These are phyloP conservation scores for Drosophila tanythrix DNA, from an alignment of 2,888 invertebrate species.

Conservation along the genomic window DNA sequence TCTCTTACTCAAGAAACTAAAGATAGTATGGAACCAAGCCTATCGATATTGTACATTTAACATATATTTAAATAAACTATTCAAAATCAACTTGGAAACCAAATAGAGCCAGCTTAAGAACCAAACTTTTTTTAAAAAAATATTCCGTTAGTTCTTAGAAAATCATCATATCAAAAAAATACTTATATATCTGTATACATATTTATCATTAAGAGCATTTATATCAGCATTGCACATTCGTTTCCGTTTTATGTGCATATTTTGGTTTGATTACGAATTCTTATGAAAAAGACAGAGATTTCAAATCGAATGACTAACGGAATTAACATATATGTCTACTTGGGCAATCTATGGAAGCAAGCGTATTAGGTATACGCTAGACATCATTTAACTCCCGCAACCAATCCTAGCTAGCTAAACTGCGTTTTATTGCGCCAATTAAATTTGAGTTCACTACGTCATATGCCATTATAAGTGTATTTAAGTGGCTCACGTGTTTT, in stretches of 20 bases:
- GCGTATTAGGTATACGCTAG: background rate
- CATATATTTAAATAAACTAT: background rate
- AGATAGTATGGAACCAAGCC: background rate
- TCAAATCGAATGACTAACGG: background rate
- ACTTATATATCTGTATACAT: background rate
- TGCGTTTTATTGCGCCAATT: conserved; percentile 19
- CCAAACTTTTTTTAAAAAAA: background rate
- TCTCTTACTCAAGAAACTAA: background rate
- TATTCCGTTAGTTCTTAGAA: conserved; percentile 1
- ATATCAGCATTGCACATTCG: conserved; percentile 7
- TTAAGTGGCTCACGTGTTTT: conserved; percentile 16
- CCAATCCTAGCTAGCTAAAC: conserved; percentile 4
- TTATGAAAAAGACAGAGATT: background rate
- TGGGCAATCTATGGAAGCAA: background rate
- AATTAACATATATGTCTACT: background rate
- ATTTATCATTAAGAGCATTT: background rate
- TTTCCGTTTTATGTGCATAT: conserved; percentile 12
- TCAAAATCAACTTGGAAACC: background rate
- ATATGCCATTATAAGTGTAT: conserved; percentile 3
- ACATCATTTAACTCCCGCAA: background rate
- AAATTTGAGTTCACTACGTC: conserved; percentile 9
- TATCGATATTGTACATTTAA: background rate
- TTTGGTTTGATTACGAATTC: background rate
- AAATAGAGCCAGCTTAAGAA: background rate
- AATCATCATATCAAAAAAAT: background rate